Base-by-base conservation (phyloP, 2,113 vertebrate species). In the Balaenoptera acutorostrata region DNA sequence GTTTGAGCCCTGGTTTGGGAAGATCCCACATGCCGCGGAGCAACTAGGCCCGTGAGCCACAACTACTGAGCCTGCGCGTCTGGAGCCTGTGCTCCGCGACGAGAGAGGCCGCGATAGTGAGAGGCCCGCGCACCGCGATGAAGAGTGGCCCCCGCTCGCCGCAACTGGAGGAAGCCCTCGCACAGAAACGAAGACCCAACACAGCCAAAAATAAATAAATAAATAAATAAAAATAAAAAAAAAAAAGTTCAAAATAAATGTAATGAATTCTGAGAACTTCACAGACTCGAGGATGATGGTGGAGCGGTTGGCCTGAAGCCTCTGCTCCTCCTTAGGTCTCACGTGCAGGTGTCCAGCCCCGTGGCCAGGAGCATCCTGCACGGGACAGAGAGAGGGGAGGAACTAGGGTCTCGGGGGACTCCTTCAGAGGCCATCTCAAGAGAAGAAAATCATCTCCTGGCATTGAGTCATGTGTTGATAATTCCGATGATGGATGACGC, bases 281-380 rank as follows among this genome's bases (percentile, higher is more conserved):
- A 20, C 7, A 39, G 41, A 36, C 31, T 10, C 0, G 0, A 36
- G 6, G 39, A 59, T 1, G 10, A 27, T 0, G 31, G 39, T 1
- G 10, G 74, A 36, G 55, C 0, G 2, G 23, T 14, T 15, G 39
- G 59, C n/a, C 25, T 3, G 31, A 75, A 36, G 44, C 18, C 36
- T 13, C 88, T 17, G 57, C 12, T 29, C 7, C n/a, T 6, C 36
- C 18, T 27, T 0, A 6, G 8, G 17, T 0, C 23, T 5, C 23
- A 12, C 0, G 0, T 3, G 11, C 7, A 31, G 52, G 41, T 5
- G 33, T 13, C 27, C 15, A 29, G 90, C 25, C 39, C 68, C 23
- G 25, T 0, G 4, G 25, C 64, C 8, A 29, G 52, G 21, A 20
- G 44, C 6, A 1, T 0, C 83, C 36, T 87, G 41, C 7, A 5